phyloP scores from a whole-genome alignment of 2,888 invertebrate species.

The Clivina fossor region DNA sequence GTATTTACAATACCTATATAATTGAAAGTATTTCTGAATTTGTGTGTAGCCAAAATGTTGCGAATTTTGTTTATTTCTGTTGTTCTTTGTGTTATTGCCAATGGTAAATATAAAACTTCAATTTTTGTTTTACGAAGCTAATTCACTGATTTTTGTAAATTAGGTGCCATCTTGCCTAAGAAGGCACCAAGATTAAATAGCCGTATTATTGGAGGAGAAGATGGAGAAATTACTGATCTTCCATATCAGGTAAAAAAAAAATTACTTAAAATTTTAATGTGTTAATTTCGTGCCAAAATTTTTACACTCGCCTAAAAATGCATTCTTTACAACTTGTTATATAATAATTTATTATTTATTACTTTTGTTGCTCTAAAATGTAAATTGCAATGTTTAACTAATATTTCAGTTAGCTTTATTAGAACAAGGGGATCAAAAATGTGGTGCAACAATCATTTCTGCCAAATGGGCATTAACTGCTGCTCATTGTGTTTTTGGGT shows the following conservation, averaged over 20 bases:
- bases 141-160: neutral
- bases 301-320: too few species aligned
- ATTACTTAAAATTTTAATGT: too few species aligned
- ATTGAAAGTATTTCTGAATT: too few species aligned
- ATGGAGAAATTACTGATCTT: conserved; percentile 10
- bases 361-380: too few species aligned
- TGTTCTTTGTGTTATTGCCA: neutral
- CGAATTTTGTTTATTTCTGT: neutral
- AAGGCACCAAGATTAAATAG: conserved; percentile 16
- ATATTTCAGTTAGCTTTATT: too few species aligned
- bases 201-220: conserved; percentile 50
- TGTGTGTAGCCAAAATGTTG: neutral
- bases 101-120: neutral
- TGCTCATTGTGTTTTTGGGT: conserved; percentile 18
- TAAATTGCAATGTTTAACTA: too few species aligned
- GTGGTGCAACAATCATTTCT: conserved; percentile 36
- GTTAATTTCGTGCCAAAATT: too few species aligned
- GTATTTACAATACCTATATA: too few species aligned
- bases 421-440: too few species aligned
- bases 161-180: neutral
- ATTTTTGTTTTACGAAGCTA: neutral
- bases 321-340: too few species aligned
- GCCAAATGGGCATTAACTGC: conserved; percentile 43
- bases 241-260: conserved; percentile 14
- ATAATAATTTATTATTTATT: too few species aligned